Percentiles rank a stretch among this genome's conserved stretches.
phyloP scores from a whole-genome alignment of 2,888 invertebrate species.

The Autographa gamma region DNA sequence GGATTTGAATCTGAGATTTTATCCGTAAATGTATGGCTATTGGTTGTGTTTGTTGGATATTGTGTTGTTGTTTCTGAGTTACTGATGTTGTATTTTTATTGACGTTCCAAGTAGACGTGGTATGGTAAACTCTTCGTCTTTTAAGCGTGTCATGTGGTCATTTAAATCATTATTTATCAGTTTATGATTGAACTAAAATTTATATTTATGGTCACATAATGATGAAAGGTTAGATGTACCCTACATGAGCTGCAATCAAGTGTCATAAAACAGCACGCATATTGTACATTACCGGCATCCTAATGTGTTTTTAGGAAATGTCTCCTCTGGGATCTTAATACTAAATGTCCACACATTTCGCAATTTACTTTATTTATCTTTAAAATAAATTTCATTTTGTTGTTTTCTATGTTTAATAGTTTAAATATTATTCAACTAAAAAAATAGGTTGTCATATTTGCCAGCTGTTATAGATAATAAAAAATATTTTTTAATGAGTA shows the following conservation, averaged over 20 bases:
- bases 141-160: too few species aligned
- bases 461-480: too few species aligned
- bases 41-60: constrained; percentile 24
- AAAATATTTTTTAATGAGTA: too few species aligned
- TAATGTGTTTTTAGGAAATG: background rate
- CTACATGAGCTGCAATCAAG: background rate
- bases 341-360: background rate
- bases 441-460: too few species aligned
- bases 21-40: constrained; percentile 30
- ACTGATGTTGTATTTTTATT: background rate
- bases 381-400: too few species aligned
- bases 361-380: too few species aligned
- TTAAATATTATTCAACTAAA: too few species aligned
- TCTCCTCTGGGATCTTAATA: background rate
- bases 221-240: background rate
- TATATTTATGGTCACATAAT: background rate
- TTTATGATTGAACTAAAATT: too few species aligned
- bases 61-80: background rate
- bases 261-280: background rate
- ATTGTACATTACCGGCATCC: background rate
- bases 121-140: too few species aligned
- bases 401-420: too few species aligned
- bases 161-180: too few species aligned
- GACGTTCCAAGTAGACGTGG: too few species aligned
- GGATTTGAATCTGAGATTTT: constrained; percentile 66